Percentiles rank a stretch among this genome's conserved stretches.
Conservation (phyloP, 2,113 vertebrate genomes). For the Tamias sibiricus region DNA sequence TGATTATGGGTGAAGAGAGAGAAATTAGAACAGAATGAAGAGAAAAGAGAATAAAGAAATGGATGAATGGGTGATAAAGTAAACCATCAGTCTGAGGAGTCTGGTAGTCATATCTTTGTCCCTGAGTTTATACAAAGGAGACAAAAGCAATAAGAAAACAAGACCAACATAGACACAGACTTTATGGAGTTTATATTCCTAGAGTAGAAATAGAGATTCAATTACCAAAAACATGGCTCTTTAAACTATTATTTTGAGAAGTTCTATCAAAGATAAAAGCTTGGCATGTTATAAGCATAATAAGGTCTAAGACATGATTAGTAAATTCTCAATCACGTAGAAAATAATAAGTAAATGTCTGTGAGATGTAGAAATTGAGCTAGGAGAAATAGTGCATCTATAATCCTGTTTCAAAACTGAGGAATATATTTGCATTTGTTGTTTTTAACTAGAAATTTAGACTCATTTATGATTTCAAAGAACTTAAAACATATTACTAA, state of each 20-base stretch:
- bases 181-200: neutral
- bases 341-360: neutral
- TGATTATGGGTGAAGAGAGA: neutral
- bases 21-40: neutral
- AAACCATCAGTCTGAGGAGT: neutral
- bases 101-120: neutral
- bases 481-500: conserved; percentile 18
- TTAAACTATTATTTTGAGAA: conserved; percentile 5
- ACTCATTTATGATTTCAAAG: neutral
- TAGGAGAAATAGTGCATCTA: neutral
- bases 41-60: neutral
- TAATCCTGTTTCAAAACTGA: neutral
- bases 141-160: neutral
- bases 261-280: neutral
- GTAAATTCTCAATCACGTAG: neutral
- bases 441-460: conserved; percentile 2
- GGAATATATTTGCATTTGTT: neutral
- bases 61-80: neutral
- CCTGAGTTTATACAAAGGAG: neutral
- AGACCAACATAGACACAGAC: neutral
- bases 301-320: neutral
- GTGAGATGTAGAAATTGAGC: neutral
- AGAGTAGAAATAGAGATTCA: neutral
- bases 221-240: neutral
- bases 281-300: neutral